Conservation (phyloP, 2,888 invertebrate genomes). For the Bellardia pandia region DNA sequence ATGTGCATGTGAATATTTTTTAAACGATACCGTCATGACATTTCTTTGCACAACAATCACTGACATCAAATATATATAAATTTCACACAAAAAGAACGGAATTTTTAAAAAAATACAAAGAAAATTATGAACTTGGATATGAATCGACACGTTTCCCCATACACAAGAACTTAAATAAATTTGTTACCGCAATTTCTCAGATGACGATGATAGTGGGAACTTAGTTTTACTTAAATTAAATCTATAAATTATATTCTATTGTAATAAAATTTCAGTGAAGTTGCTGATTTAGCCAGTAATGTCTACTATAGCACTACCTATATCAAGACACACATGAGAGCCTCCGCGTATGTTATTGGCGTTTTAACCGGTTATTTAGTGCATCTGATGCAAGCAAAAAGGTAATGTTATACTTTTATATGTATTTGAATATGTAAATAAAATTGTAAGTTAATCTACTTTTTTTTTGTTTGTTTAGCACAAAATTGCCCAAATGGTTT, state of each 20-base stretch:
- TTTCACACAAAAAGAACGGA: too few relatives aligned
- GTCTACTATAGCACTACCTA: slow-evolving; percentile 88
- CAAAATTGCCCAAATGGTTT: slow-evolving; percentile 82
- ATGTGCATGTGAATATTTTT: too few relatives aligned
- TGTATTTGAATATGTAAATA: too few relatives aligned
- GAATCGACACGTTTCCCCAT: too few relatives aligned
- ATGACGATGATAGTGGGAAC: too few relatives aligned
- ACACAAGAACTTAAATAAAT: too few relatives aligned
- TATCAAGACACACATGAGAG: slow-evolving; percentile 91
- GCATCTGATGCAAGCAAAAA: slow-evolving; percentile 87
- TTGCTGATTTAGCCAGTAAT: slow-evolving; percentile 87
- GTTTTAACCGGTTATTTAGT: slow-evolving; percentile 88
- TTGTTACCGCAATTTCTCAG: too few relatives aligned
- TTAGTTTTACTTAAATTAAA: background rate
- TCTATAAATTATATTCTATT: background rate
- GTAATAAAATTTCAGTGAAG: slow-evolving; percentile 85
- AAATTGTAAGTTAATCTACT: slow-evolving; percentile 10
- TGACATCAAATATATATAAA: too few relatives aligned
- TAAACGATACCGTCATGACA: too few relatives aligned
- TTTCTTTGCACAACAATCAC: too few relatives aligned
- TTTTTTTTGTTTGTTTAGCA: slow-evolving; percentile 77
- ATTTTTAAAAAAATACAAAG: too few relatives aligned
- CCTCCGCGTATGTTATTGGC: slow-evolving; percentile 89
- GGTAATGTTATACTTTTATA: slow-evolving; percentile 81
- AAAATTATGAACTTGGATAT: too few relatives aligned